Evolutionary conservation across 2,888 invertebrate genomes (phyloP), one percentile per base, ranked within the genome.

Genomic region (Eilema sororculum): DNA sequence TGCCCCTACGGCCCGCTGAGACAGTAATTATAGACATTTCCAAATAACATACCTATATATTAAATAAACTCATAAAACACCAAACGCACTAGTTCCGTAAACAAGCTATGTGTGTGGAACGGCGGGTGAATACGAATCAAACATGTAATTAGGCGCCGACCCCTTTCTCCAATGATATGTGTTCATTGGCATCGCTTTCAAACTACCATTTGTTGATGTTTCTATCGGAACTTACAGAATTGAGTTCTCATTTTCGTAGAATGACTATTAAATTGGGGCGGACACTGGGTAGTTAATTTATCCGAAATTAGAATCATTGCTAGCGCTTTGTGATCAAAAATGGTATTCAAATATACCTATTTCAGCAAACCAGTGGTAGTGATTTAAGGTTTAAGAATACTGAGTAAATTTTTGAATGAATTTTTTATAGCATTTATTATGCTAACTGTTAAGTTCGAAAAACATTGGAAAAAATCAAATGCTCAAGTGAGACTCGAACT

Each of bases 101-200:
- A 65, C 65, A 25, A 22, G 33, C 6, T n/a, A 20, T 58, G 24
- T 66, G 12, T 37, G 24, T 41, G 12, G 33, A 66, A 58, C 57
- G 13, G 46, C 60, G 81, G 69, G 72, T 78, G 73, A 75, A 80
- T 79, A 76, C 73, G 61, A 70, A 78, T 74, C 76, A 75, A 86
- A 85, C 83, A 80, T 87, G 71, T 83, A 69, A 88, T 88, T 88
- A 87, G 16, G 75, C 72, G 78, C 76, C 85, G 70, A 81, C 75
- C 82, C 71, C 76, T 74, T 68, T 72, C 71, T 46, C 74, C 78
- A 83, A 82, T 84, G 78, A 84, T 73, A 84, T 80, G 77, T 82
- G 75, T 76, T 68, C 75, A 78, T 75, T 66, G 70, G 74, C 69
- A 61, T 12, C 66, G 66, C 66, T 20, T 71, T 68, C 62, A 73